Percentiles rank a stretch among this genome's conserved stretches.
Conservation (phyloP, 2,797 vertebrate species). For the Buphagus erythrorhynchus region DNA sequence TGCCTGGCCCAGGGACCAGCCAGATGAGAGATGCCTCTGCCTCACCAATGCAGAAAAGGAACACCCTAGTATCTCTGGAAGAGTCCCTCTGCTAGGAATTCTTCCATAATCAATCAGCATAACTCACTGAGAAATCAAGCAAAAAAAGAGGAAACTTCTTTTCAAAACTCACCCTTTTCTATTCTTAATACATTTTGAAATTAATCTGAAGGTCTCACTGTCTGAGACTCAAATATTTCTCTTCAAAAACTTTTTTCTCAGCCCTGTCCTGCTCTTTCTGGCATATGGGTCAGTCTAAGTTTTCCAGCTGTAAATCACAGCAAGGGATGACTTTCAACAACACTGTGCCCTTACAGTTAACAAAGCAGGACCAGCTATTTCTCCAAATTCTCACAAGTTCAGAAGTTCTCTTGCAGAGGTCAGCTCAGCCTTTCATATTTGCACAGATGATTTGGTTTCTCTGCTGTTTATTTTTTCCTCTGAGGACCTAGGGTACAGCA, state of each 20-base stretch:
- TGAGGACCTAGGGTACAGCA: not conserved
- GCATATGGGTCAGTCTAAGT: not conserved
- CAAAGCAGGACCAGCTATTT: not conserved
- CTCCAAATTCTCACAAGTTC: not conserved
- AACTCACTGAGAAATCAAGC: not conserved
- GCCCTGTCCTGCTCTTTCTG: not conserved
- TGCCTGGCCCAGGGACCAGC: fast-evolving
- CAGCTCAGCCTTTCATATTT: not conserved
- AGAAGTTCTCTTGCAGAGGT: not conserved
- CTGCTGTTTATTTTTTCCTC: not conserved
- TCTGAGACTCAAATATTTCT: not conserved
- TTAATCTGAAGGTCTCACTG: not conserved
- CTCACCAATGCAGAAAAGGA: not conserved
- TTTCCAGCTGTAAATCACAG: not conserved
- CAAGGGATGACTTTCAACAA: not conserved
- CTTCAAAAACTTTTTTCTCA: not conserved
- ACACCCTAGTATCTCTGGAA: not conserved
- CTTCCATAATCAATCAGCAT: not conserved
- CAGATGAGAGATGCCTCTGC: not conserved
- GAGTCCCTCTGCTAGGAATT: not conserved
- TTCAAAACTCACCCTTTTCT: not conserved
- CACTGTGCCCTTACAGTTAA: not conserved
- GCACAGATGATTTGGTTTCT: not conserved
- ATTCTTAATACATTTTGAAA: not conserved
- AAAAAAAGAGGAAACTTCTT: not conserved